Conservation (phyloP, 2,888 invertebrate species). For the Cryptocephalus moraei region DNA sequence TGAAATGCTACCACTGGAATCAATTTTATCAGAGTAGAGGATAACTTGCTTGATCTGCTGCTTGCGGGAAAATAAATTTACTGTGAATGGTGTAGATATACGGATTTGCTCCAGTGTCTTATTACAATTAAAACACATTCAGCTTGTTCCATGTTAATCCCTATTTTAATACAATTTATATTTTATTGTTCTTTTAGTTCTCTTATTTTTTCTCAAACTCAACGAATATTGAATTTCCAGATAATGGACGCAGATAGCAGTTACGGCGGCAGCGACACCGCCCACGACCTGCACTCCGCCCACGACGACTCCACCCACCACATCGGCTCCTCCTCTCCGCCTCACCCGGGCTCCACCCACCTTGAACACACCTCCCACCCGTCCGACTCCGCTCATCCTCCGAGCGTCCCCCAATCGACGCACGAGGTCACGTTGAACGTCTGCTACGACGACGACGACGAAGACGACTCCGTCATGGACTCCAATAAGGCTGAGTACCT, state of each 20-base stretch:
- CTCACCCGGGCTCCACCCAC: conserved; percentile 6
- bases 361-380: neutral
- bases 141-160: too few species aligned
- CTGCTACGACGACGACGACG: conserved; percentile 15
- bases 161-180: too few species aligned
- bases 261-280: conserved; percentile 38
- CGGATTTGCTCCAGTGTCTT: too few species aligned
- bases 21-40: too few species aligned
- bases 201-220: neutral
- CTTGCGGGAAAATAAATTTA: too few species aligned
- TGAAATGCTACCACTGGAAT: too few species aligned
- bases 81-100: too few species aligned
- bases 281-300: conserved; percentile 30
- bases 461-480: neutral
- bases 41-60: too few species aligned
- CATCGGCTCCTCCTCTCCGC: conserved; percentile 8
- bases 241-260: conserved; percentile 38
- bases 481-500: neutral
- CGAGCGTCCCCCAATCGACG: conserved; percentile 10
- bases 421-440: conserved; percentile 35
- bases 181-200: too few species aligned
- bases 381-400: neutral
- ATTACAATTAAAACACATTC: too few species aligned
- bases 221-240: conserved; percentile 1
- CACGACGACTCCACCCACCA: conserved; percentile 24